Conservation (phyloP, 2,797 vertebrate genomes). For the Schizothorax lantsangensis region DNA sequence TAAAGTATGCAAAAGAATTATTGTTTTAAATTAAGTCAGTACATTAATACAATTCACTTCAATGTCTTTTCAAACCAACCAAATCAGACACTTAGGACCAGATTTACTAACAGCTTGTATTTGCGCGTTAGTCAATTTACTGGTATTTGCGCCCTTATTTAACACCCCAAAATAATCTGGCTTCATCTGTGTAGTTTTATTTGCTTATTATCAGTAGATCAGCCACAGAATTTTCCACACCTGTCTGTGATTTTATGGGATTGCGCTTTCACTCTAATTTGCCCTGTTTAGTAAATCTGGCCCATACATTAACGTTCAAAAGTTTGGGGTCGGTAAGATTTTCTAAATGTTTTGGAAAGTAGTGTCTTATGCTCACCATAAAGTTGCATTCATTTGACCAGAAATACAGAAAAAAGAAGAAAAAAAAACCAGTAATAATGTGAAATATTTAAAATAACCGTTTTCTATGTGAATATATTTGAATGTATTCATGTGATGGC, state of each 20-base stretch:
- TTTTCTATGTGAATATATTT: background rate
- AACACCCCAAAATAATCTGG: background rate
- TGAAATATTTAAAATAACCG: background rate
- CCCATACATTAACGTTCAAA: background rate
- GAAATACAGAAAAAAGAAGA: background rate
- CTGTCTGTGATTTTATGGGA: too few species aligned
- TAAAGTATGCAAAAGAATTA: background rate
- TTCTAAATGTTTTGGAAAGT: background rate
- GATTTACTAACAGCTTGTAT: background rate
- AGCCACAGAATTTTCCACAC: too few species aligned
- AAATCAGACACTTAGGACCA: background rate
- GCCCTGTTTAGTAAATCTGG: too few species aligned
- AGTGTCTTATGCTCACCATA: background rate
- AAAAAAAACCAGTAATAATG: background rate
- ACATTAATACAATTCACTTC: background rate
- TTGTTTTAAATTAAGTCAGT: background rate
- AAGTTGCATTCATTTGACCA: background rate
- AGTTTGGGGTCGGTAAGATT: background rate
- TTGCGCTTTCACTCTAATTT: too few species aligned
- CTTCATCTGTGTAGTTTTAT: too few species aligned
- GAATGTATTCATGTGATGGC: background rate
- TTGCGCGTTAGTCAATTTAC: too few species aligned
- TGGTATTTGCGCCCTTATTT: background rate
- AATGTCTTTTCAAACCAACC: background rate
- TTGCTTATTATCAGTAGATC: too few species aligned